A percentile compares a stretch with the other conserved stretches of the same genome.
Evolutionary conservation across 1,140 invertebrate species (phyloP).

Genomic region (Apis mellifera): DNA sequence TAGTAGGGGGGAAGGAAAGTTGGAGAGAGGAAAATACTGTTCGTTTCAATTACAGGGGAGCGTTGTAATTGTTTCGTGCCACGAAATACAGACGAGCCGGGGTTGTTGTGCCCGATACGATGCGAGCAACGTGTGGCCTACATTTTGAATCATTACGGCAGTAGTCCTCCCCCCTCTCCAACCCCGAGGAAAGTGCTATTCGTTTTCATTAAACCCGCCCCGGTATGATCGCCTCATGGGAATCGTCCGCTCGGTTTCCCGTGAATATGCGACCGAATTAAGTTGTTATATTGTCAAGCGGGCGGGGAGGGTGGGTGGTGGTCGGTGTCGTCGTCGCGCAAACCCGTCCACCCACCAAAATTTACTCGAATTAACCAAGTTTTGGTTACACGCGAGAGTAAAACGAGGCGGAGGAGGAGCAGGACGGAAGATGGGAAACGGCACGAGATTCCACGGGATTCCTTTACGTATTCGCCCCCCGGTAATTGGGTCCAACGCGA

Average conservation of each 20-base stretch:
- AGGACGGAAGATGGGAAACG: neutral
- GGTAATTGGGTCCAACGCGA: slow-evolving; percentile 43
- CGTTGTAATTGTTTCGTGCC: slow-evolving; percentile 30
- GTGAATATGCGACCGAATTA: slow-evolving; percentile 50
- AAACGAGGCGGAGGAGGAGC: neutral
- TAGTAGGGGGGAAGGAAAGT: neutral
- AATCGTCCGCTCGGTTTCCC: slow-evolving; percentile 29
- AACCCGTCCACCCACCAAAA: slow-evolving; percentile 17
- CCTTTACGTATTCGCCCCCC: slow-evolving; percentile 26
- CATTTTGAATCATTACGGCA: slow-evolving; percentile 33
- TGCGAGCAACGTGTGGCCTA: slow-evolving; percentile 13
- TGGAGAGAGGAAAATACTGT: slow-evolving; percentile 12
- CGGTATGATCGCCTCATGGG: slow-evolving; percentile 49
- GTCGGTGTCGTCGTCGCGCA: slow-evolving; percentile 20
- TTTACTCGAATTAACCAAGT: slow-evolving; percentile 58
- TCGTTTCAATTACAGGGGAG: slow-evolving; percentile 32
- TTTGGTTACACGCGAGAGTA: slow-evolving; percentile 48
- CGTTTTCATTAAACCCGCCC: slow-evolving; percentile 59
- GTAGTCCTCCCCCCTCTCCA: neutral
- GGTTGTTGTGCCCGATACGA: neutral
- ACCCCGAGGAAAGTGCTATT: slow-evolving; percentile 54
- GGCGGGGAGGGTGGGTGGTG: neutral
- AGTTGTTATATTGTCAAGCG: slow-evolving; percentile 56
- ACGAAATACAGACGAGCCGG: neutral
- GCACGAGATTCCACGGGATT: slow-evolving; percentile 23